Percentiles rank a stretch among this genome's conserved stretches.
phyloP scores from a whole-genome alignment of 2,888 invertebrate species.

The Ptychoptera contaminata region DNA sequence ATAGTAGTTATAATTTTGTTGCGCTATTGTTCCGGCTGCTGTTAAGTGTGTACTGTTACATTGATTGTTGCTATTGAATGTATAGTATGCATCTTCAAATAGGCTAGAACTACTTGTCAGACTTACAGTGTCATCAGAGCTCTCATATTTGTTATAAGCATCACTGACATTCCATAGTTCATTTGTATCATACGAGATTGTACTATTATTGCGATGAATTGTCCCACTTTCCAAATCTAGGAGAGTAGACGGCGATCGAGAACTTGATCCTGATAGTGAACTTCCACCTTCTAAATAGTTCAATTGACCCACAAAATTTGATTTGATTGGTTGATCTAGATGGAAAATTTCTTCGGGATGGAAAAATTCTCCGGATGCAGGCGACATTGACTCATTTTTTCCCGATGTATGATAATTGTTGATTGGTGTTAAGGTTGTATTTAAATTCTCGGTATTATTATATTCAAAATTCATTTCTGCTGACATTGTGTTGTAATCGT shows the following conservation, averaged over 20 bases:
- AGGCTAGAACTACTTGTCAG: slow-evolving; percentile 19
- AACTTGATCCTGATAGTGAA: neutral
- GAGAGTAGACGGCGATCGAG: slow-evolving; percentile 6
- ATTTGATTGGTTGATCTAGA: slow-evolving; percentile 47
- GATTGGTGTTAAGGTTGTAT: neutral
- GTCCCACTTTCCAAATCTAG: slow-evolving; percentile 8
- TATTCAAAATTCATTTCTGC: neutral
- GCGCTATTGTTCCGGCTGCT: slow-evolving; percentile 10
- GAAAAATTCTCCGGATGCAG: slow-evolving; percentile 42
- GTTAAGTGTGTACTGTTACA: slow-evolving; percentile 7
- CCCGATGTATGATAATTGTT: neutral
- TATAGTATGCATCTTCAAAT: slow-evolving; percentile 11
- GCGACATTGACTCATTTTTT: slow-evolving; percentile 1
- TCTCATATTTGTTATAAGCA: slow-evolving; percentile 20
- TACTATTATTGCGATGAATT: slow-evolving; percentile 1
- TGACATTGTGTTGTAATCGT: neutral
- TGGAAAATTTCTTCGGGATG: slow-evolving; percentile 67
- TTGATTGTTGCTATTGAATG: slow-evolving; percentile 5
- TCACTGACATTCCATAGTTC: neutral
- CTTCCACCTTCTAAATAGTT: no score
- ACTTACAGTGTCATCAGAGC: slow-evolving; percentile 29
- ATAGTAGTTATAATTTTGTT: slow-evolving; percentile 2
- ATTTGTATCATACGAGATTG: neutral
- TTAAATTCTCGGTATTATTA: neutral
- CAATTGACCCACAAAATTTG: neutral